Evolutionary conservation across 2,888 invertebrate genomes (phyloP).

Genomic region (Cinara cedri): DNA sequence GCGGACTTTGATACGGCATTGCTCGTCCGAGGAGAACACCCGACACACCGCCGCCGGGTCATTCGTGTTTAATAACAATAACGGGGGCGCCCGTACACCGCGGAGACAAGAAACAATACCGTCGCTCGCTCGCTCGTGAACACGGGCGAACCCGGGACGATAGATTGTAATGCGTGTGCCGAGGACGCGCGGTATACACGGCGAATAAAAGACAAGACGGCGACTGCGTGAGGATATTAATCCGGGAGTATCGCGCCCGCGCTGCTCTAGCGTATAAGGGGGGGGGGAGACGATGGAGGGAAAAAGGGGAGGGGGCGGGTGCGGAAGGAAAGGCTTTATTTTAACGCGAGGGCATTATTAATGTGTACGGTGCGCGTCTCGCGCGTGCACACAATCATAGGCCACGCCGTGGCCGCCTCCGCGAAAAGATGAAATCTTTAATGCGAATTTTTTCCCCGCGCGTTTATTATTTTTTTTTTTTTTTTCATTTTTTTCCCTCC

Average conservation of each 20-base stretch:
- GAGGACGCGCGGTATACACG: slow-evolving; percentile 10
- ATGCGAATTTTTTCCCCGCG: slow-evolving; percentile 51
- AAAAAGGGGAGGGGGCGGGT: neutral
- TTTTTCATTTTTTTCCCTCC: neutral
- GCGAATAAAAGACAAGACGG: slow-evolving; percentile 47
- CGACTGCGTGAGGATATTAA: slow-evolving; percentile 40
- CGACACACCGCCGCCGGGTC: neutral
- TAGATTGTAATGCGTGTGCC: neutral
- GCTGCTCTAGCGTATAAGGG: too few relatives aligned
- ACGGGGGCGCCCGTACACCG: neutral
- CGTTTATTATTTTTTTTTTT: slow-evolving; percentile 20
- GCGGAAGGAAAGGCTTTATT: slow-evolving; percentile 32
- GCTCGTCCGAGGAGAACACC: slow-evolving; percentile 12
- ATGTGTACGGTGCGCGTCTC: slow-evolving; percentile 36
- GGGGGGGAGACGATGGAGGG: neutral
- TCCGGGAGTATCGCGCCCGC: slow-evolving; percentile 15
- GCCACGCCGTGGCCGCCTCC: slow-evolving; percentile 10
- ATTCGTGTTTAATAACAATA: neutral
- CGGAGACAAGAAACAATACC: too few relatives aligned
- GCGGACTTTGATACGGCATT: neutral
- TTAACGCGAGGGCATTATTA: slow-evolving; percentile 55
- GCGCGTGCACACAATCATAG: slow-evolving; percentile 47
- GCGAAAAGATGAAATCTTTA: slow-evolving; percentile 53
- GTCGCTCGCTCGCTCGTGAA: too few relatives aligned
- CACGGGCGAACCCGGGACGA: too few relatives aligned